Evolutionary conservation across 2,888 invertebrate species (phyloP).

Genomic region (Acrobasis suavella): DNA sequence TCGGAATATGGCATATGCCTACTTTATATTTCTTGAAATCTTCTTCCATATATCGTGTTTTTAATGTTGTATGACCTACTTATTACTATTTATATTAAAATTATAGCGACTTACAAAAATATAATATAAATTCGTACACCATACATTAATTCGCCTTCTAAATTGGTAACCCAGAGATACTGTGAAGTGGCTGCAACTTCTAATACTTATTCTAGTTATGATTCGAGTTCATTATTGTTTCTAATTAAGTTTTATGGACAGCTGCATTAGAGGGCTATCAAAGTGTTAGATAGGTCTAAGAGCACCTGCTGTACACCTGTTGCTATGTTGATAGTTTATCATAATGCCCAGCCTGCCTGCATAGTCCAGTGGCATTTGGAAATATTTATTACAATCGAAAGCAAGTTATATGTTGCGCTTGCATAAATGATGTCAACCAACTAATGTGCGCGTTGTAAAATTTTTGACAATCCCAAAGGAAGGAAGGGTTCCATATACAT

Average conservation of each 20-base stretch:
- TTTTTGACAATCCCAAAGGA: too few relatives aligned
- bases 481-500: too few relatives aligned
- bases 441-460: too few relatives aligned
- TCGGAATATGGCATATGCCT: slow-evolving; percentile 20
- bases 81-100: background rate
- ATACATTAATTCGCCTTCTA: slow-evolving; percentile 6
- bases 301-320: slow-evolving; percentile 19
- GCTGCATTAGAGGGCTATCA: slow-evolving; percentile 2
- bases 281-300: slow-evolving; percentile 10
- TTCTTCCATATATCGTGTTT: background rate
- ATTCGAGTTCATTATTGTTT: too few relatives aligned
- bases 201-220: too few relatives aligned
- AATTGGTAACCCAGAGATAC: slow-evolving; percentile 12
- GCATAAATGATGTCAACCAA: too few relatives aligned
- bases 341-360: background rate
- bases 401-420: too few relatives aligned
- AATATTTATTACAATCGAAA: too few relatives aligned
- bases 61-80: too few relatives aligned
- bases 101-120: background rate
- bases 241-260: background rate
- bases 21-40: background rate
- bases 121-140: slow-evolving; percentile 13
- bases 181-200: slow-evolving; percentile 9
- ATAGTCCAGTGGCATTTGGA: too few relatives aligned
- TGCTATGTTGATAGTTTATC: slow-evolving; percentile 13